Conservation (phyloP, 2,113 vertebrate genomes). For the Trogon melanurus region DNA sequence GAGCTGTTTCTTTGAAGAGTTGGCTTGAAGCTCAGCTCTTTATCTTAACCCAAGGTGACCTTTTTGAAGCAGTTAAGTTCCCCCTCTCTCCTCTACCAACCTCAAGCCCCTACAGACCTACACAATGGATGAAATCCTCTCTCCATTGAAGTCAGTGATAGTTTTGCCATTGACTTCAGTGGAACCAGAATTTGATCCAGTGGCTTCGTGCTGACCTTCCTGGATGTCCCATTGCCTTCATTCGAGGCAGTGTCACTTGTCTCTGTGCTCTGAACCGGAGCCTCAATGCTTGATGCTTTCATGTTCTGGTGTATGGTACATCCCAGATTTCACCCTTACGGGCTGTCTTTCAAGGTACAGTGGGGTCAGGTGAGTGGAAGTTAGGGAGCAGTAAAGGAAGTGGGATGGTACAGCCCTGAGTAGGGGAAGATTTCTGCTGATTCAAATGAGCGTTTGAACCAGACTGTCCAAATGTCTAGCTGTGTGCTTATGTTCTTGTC, state of each 20-base stretch:
- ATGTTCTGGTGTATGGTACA: neutral
- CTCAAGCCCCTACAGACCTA: conserved; percentile 18
- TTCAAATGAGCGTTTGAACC: neutral
- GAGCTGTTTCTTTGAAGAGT: conserved; percentile 54
- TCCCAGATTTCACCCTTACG: neutral
- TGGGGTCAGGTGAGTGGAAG: neutral
- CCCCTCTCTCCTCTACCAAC: conserved; percentile 16
- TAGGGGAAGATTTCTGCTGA: neutral
- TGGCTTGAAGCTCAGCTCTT: conserved; percentile 52
- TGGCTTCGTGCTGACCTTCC: conserved; percentile 28
- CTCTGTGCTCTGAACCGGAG: neutral
- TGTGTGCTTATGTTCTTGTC: neutral
- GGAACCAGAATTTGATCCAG: conserved; percentile 28
- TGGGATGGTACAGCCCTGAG: neutral
- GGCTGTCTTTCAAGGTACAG: neutral
- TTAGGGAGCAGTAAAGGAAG: neutral
- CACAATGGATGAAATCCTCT: conserved; percentile 50
- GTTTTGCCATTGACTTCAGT: conserved; percentile 42
- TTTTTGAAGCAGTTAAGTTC: conserved; percentile 62
- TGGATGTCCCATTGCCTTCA: conserved; percentile 21
- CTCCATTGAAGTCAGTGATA: neutral
- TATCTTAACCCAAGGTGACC: conserved; percentile 58
- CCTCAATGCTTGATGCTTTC: neutral
- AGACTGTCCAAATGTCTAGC: neutral
- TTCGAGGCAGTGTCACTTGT: neutral